A percentile compares a stretch with the other conserved stretches of the same genome.
phyloP scores from a whole-genome alignment of 2,888 invertebrate genomes.

The Zhuqinia jingwanae region DNA sequence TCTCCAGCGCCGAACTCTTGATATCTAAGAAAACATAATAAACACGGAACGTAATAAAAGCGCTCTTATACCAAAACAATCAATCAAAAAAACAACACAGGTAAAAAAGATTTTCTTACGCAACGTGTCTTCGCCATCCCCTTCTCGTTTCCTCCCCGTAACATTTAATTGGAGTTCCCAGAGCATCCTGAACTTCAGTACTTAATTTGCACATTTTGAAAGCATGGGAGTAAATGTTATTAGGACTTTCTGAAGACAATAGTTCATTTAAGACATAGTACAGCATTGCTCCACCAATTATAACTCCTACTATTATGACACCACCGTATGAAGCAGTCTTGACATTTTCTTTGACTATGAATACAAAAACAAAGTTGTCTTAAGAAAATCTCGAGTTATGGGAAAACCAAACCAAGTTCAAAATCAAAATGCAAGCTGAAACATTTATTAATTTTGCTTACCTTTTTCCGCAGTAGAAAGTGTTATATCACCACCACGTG shows the following conservation, averaged over 20 bases:
- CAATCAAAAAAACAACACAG: not conserved
- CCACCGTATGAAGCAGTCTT: conserved; percentile 93
- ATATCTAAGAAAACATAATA: too few species aligned
- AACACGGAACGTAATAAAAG: conserved; percentile 1
- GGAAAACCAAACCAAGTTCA: too few species aligned
- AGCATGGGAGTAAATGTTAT: conserved; percentile 91
- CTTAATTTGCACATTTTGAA: conserved; percentile 89
- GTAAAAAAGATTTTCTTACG: conserved; percentile 80
- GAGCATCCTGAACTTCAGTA: conserved; percentile 88
- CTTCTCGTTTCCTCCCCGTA: conserved; percentile 93
- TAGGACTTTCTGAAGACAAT: conserved; percentile 93
- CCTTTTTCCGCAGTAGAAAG: conserved; percentile 76
- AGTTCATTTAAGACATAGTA: conserved; percentile 92
- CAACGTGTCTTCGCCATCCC: conserved; percentile 91
- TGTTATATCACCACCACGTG: conserved; percentile 66
- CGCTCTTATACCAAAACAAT: not conserved
- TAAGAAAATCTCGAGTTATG: not conserved
- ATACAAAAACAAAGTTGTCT: not conserved
- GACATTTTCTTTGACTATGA: conserved; percentile 93
- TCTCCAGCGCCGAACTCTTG: conserved; percentile 87
- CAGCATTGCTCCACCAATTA: conserved; percentile 90
- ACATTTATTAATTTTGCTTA: too few species aligned
- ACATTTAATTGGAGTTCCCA: conserved; percentile 94
- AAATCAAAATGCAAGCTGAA: not conserved
- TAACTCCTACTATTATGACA: conserved; percentile 90